Percentiles rank a stretch among this genome's conserved stretches.
These are phyloP conservation scores for Pipistrellus nathusii DNA, from an alignment of 2,797 vertebrate species.

Conservation along the genomic window DNA sequence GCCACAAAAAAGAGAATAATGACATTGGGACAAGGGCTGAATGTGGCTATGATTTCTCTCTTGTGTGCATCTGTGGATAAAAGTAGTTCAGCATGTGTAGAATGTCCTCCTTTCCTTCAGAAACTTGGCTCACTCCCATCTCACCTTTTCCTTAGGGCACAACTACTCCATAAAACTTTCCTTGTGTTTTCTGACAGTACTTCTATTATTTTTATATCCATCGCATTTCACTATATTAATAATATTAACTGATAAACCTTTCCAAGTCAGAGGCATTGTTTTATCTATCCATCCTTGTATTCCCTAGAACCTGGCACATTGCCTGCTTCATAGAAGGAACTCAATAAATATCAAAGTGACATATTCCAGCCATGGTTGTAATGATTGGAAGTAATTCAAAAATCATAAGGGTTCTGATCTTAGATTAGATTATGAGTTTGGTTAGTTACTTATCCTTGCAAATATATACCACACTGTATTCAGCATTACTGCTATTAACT, in stretches of 20 bases:
- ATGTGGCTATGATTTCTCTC: neutral
- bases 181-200: neutral
- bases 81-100: neutral
- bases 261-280: neutral
- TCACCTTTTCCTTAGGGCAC: neutral
- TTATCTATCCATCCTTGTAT: neutral
- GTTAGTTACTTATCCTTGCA: neutral
- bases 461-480: neutral
- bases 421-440: neutral
- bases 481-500: neutral
- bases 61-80: neutral
- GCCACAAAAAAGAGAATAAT: neutral
- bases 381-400: neutral
- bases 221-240: constrained; percentile 20
- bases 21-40: neutral
- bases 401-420: neutral
- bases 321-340: neutral
- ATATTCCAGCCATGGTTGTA: neutral
- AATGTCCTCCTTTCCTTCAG: neutral
- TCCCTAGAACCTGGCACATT: neutral
- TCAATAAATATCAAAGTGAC: neutral
- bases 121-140: neutral
- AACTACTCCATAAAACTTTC: neutral
- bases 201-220: neutral
- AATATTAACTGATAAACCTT: constrained; percentile 22